These are phyloP conservation scores for Ormyrus pomaceus DNA, from an alignment of 2,888 invertebrate species.

Conservation along the genomic window DNA sequence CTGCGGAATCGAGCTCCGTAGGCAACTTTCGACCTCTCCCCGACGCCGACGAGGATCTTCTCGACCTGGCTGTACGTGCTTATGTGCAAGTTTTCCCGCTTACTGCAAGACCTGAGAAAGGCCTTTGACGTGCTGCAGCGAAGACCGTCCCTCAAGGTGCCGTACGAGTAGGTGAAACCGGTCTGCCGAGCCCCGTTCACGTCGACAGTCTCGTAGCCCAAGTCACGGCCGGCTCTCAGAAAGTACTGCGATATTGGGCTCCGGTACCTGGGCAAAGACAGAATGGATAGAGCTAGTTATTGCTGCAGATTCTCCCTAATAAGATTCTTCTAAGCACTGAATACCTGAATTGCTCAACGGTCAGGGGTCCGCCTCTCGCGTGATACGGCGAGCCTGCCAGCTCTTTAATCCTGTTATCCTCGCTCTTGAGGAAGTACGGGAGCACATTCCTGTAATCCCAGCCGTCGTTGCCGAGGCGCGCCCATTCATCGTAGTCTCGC, in stretches of 20 bases:
- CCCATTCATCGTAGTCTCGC: constrained; percentile 92
- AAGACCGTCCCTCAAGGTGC: constrained; percentile 86
- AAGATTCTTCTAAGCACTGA: too few relatives aligned
- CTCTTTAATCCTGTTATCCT: constrained; percentile 84
- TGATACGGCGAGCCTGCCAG: constrained; percentile 81
- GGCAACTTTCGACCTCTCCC: constrained; percentile 78
- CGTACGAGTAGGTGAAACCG: constrained; percentile 87
- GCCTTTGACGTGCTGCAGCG: constrained; percentile 91
- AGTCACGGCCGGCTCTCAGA: constrained; percentile 82
- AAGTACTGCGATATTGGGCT: constrained; percentile 84
- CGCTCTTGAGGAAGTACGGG: constrained; percentile 87
- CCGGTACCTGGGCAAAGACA: constrained; percentile 76
- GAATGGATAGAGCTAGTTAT: too few relatives aligned
- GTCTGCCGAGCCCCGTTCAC: constrained; percentile 88
- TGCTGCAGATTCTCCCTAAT: too few relatives aligned
- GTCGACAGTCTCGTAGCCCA: constrained; percentile 84
- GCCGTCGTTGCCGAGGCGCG: constrained; percentile 83
- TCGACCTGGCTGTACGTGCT: constrained; percentile 83
- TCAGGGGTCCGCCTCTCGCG: constrained; percentile 83
- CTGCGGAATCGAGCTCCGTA: constrained; percentile 83
- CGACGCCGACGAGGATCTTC: constrained; percentile 80
- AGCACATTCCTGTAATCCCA: constrained; percentile 88
- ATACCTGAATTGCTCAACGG: constrained; percentile 82
- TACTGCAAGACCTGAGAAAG: constrained; percentile 82
- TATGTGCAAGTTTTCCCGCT: constrained; percentile 85